Percentiles rank a stretch among this genome's conserved stretches.
phyloP scores from a whole-genome alignment of 2,888 invertebrate genomes.

The Dryobota labecula region DNA sequence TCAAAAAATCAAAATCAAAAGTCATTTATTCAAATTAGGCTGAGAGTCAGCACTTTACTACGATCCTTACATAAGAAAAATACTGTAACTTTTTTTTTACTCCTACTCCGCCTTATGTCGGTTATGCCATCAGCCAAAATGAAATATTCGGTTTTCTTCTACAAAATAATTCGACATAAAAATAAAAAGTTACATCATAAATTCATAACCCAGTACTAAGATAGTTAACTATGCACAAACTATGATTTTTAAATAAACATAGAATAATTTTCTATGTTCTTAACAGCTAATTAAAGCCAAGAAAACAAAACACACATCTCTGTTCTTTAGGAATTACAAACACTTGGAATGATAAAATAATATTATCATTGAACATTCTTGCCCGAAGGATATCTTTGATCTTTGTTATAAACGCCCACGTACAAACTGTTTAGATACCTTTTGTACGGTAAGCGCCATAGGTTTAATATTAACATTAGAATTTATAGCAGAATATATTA shows the following conservation, averaged over 20 bases:
- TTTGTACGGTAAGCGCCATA: constrained; percentile 17
- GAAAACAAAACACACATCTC: constrained; percentile 8
- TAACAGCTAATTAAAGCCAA: constrained; percentile 23
- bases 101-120: not conserved
- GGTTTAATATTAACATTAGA: not conserved
- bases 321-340: constrained; percentile 39
- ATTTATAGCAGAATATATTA: not conserved
- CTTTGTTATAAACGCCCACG: constrained; percentile 47
- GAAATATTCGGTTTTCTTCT: not conserved
- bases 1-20: no score
- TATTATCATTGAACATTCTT: constrained; percentile 53
- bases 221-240: not conserved
- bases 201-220: not conserved
- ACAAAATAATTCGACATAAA: not conserved
- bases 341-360: constrained; percentile 47
- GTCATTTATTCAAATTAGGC: no score
- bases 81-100: not conserved
- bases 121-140: not conserved
- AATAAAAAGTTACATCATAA: not conserved
- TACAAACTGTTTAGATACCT: constrained; percentile 19
- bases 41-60: no score
- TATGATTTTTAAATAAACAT: constrained; percentile 13
- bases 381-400: constrained; percentile 46
- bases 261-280: not conserved
- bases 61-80: no score